Evolutionary conservation across 2,113 vertebrate species (phyloP), one percentile per base, ranked within the genome.

Genomic region (Caloenas nicobarica): DNA sequence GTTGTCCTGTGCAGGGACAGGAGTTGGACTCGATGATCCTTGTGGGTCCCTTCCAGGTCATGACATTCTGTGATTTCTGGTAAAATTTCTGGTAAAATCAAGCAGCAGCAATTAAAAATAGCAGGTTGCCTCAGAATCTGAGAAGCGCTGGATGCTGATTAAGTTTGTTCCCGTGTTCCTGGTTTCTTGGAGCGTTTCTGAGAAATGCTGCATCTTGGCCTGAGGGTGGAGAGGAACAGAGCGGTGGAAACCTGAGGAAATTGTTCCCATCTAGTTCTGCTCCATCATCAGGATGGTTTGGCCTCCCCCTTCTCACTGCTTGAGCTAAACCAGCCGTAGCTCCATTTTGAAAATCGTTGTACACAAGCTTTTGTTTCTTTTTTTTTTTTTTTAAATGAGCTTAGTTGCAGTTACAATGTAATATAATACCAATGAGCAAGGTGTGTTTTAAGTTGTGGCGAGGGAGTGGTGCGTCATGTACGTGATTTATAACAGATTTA

Each of bases 361-460:
- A 21, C 33, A 13, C 6, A 25, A 50, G 36, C 28, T 68, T 64
- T n/a, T 33, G 3, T 48, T 18, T 51, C 8, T 36, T 16, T 29
- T 10, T 16, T 36, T 10, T 48, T 62, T 56, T 71, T 61, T 42
- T n/a, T n/a, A n/a, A 12, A 10, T 61, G 36, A 69, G 18, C 15
- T 40, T 42, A 57, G 29, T 23, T 33, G 15, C 46, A 28, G 6
- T 61, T 16, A 24, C 2, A 26, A 1, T 5, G 4, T 18, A 12
- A 42, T 6, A 24, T 56, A 53, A 51, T 31, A 50, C 15, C 13
- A 31, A 40, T 40, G 19, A 66, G 25, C 10, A 15, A 42, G 33
- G 14, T 44, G 14, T 1, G 0, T 6, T n/a, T 28, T 25, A 26
- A 46, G 57, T 33, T 36, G 0, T 1, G 21, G 17, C 1, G 13